phyloP scores from a whole-genome alignment of 2,888 invertebrate genomes.

The Mythimna vitellina region DNA sequence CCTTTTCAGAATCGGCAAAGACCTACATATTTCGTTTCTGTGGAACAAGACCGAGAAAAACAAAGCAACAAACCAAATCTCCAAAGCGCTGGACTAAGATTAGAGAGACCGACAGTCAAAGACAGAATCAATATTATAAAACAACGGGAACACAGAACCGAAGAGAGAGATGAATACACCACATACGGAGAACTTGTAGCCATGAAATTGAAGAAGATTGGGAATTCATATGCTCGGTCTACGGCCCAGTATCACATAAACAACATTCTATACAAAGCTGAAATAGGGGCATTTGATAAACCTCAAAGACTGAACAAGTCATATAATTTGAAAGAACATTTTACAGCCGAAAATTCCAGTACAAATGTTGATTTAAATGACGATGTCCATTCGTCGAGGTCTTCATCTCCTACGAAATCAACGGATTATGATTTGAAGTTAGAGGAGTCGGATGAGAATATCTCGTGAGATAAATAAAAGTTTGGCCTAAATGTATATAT shows the following conservation, averaged over 20 bases:
- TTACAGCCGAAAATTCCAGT: background rate
- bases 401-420: constrained; percentile 39
- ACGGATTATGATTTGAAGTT: constrained; percentile 23
- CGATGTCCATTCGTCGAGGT: constrained; percentile 31
- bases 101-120: constrained; percentile 5
- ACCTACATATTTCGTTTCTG: constrained; percentile 17
- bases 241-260: constrained; percentile 43
- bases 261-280: constrained; percentile 46
- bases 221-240: constrained; percentile 38
- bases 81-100: background rate
- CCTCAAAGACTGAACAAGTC: background rate
- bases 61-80: background rate
- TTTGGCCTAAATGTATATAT: background rate
- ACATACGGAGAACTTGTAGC: constrained; percentile 43
- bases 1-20: constrained; percentile 21
- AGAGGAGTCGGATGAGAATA: constrained; percentile 45
- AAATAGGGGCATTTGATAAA: constrained; percentile 37
- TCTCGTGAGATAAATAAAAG: background rate
- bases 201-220: constrained; percentile 42
- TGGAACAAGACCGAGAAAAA: constrained; percentile 8
- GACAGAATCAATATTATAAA: background rate
- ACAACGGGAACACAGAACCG: background rate
- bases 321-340: constrained; percentile 5
- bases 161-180: constrained; percentile 35
- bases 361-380: background rate